These are phyloP conservation scores for Apogon hyalosoma DNA, from an alignment of 2,797 vertebrate genomes.

Conservation along the genomic window DNA sequence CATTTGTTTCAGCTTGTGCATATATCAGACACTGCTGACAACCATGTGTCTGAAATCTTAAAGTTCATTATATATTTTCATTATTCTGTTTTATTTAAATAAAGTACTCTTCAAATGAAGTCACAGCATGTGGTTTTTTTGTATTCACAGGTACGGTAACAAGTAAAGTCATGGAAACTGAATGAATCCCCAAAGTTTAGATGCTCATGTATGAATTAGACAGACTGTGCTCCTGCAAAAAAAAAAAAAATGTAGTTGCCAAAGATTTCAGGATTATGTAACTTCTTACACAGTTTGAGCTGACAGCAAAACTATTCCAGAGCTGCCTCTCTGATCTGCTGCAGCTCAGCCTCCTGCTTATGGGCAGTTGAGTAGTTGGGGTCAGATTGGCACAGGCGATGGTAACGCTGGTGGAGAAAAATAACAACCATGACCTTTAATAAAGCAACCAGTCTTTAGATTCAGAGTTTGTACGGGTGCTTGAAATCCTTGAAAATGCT, in stretches of 20 bases:
- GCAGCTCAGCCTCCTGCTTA: slow-evolving; percentile 39
- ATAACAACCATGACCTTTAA: neutral
- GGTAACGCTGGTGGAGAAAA: slow-evolving; percentile 57
- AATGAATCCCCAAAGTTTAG: neutral
- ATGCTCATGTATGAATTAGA: slow-evolving; percentile 1
- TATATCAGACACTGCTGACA: slow-evolving; percentile 8
- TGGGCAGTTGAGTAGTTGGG: slow-evolving; percentile 12
- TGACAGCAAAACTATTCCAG: neutral
- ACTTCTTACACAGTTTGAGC: slow-evolving; percentile 2
- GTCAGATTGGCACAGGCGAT: slow-evolving; percentile 53
- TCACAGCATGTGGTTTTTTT: no score
- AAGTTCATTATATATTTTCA: slow-evolving; percentile 51
- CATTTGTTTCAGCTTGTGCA: slow-evolving; percentile 28
- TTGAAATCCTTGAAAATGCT: no score
- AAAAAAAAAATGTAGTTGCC: neutral
- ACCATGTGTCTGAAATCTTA: slow-evolving; percentile 28
- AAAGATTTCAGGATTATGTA: neutral
- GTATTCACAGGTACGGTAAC: no score
- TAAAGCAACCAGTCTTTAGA: neutral
- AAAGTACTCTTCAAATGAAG: slow-evolving; percentile 30
- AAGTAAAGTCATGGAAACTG: slow-evolving; percentile 27
- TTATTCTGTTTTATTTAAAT: slow-evolving; percentile 63
- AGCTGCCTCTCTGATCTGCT: slow-evolving; percentile 19
- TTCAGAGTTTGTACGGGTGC: no score
- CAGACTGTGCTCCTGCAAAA: neutral